Evolutionary conservation across 1,140 invertebrate genomes (phyloP).

Genomic region (Idris sp.): DNA sequence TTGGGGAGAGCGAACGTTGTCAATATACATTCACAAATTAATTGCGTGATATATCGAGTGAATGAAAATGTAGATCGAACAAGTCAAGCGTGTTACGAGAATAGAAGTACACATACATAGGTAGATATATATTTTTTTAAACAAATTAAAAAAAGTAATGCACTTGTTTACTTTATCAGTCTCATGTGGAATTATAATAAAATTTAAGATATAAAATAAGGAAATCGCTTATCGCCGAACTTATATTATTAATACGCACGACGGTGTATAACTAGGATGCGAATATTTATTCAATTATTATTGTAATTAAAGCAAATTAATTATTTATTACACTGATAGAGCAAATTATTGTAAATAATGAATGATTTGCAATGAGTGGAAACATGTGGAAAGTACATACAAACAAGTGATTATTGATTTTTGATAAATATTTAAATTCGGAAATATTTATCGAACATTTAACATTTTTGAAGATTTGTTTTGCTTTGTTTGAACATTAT

Average conservation of each 20-base stretch:
- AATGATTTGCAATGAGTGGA: conserved; percentile 31
- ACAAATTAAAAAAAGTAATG: background rate
- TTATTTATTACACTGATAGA: conserved; percentile 19
- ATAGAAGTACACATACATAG: background rate
- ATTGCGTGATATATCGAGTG: conserved; percentile 10
- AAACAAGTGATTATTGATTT: too few relatives aligned
- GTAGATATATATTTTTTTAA: too few relatives aligned
- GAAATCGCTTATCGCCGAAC: conserved; percentile 18
- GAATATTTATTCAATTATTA: conserved; percentile 45
- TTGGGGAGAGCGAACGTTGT: background rate
- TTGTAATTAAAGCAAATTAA: conserved; percentile 42
- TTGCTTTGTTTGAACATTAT: too few relatives aligned
- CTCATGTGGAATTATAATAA: conserved; percentile 17
- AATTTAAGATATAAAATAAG: conserved; percentile 22
- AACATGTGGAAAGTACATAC: background rate
- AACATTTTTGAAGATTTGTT: too few relatives aligned
- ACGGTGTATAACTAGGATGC: background rate
- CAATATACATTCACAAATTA: conserved; percentile 11
- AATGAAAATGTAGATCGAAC: conserved; percentile 23
- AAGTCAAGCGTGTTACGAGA: background rate
- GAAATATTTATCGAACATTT: too few relatives aligned
- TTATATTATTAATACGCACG: conserved; percentile 9
- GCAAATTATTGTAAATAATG: conserved; percentile 41
- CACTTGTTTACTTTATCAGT: conserved; percentile 32
- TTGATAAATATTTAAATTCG: too few relatives aligned